These are phyloP conservation scores for Nyctibius grandis DNA, from an alignment of 2,797 vertebrate genomes.

Conservation along the genomic window DNA sequence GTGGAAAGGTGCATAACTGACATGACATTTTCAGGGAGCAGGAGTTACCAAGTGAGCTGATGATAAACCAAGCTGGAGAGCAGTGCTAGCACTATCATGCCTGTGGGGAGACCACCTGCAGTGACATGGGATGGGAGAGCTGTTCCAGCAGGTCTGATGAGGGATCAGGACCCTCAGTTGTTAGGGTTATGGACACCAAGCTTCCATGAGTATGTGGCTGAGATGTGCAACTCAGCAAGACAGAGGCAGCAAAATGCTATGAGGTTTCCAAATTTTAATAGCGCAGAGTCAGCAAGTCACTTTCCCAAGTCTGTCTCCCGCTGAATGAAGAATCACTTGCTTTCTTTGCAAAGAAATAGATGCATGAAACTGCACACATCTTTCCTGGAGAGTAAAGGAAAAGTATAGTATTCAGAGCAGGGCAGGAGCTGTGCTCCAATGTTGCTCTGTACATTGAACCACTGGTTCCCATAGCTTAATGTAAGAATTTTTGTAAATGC, in stretches of 20 bases:
- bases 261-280: conserved; percentile 20
- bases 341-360: conserved; percentile 43
- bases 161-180: not conserved
- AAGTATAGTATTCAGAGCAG: conserved; percentile 27
- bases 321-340: conserved; percentile 43
- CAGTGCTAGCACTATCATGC: not conserved
- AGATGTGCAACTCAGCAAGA: conserved; percentile 29
- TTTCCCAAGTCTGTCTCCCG: conserved; percentile 31
- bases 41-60: not conserved
- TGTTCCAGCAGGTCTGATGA: conserved; percentile 8
- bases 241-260: not conserved
- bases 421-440: not conserved
- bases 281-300: conserved; percentile 17
- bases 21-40: not conserved
- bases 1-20: not conserved
- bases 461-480: not conserved
- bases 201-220: not conserved
- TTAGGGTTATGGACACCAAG: not conserved
- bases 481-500: not conserved
- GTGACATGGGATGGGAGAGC: not conserved
- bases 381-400: conserved; percentile 49
- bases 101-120: not conserved
- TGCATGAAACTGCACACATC: conserved; percentile 32
- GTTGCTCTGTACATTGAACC: not conserved
- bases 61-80: not conserved